Evolutionary conservation across 2,113 vertebrate species (phyloP), one percentile per base, ranked within the genome.

Genomic region (Rafetus swinhoei): DNA sequence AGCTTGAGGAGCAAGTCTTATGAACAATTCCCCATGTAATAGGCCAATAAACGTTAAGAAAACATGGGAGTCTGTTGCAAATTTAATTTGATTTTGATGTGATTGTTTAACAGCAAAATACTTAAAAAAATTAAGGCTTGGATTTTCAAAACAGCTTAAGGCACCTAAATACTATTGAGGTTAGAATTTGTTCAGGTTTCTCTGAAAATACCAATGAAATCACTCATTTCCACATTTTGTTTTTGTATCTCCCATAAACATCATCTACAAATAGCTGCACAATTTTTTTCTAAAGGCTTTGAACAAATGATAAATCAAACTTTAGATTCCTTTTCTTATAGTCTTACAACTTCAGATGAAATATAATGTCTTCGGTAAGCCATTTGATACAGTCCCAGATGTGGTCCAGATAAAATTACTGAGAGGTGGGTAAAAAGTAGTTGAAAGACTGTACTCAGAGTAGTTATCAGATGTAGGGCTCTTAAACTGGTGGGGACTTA

Each of bases 91-190:
- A 14, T 80, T 84, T 88, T 93, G 84, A 77, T 93, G 14, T 24
- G 16, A 14, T 90, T 35, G 8, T 72, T 72, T 65, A 90, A 45
- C 79, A 90, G 86, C 74, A 91, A 81, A 85, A 35, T 86, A 53
- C 60, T 79, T 59, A 79, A 94, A 39, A 39, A 55, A 83, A 81
- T 84, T 62, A 39, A 16, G 54, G 90, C 60, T 86, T 50, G 79
- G 85, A 59, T 90, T 94, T 74, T 84, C 50, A 92, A 82, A 87
- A 91, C 93, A 60, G 82, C 45, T 74, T 12, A 2, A 90, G 25
- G 53, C 12, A 76, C 74, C 65, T 86, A 82, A 82, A 86, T 90
- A 77, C 81, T 90, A 84, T 27, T 53, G 76, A 22, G 24, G 18
- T 39, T 87, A 65, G 89, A 24, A 90, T 29, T 86, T 80, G 16